Evolutionary conservation across 2,888 invertebrate genomes (phyloP), one percentile per base, ranked within the genome.

Genomic region (Mimumesa dahlbomi): DNA sequence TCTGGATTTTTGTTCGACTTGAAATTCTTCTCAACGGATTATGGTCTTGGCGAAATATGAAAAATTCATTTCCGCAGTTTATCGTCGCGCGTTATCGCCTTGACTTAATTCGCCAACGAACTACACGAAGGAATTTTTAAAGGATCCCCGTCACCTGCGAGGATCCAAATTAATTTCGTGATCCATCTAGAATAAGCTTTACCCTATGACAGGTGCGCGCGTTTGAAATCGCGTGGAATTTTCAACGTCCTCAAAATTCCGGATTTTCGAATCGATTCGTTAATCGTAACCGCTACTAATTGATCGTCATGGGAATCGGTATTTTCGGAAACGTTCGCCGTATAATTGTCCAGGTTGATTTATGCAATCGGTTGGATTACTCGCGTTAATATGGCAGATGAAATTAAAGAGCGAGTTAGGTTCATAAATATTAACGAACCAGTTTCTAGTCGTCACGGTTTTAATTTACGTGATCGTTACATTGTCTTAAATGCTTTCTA

Each of bases 391-490:
- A 53, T 40, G 31, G 34, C 13, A 22, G 9, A 7, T n/a, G 40
- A 49, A 53, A 50, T 61, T 54, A 61, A 57, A 71, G 48, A 22
- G 38, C 57, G 42, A 21, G 48, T 45, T 46, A 66, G 45, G 65
- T 59, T 62, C 70, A 73, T 73, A 63, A 57, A 73, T 70, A 66
- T 70, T 65, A 70, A 63, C 63, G 66, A 43, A 50, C 63, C 54
- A 25, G 70, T 73, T 73, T 66, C 70, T 70, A 70, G 49, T 50
- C 70, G 70, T 73, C 73, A 73, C 70, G 70, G 49, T 63, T 66
- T 66, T 66, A 70, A 70, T 73, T 66, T 70, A 63, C 59, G 49
- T 46, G 57, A 54, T 57, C 70, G 50, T 66, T 62, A 70, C 40
- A 70, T 66, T 70, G 64, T 72, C 49, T 21, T 29, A 42, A 34